Evolutionary conservation across 2,888 invertebrate species (phyloP).

Genomic region (Oscheius sp.): DNA sequence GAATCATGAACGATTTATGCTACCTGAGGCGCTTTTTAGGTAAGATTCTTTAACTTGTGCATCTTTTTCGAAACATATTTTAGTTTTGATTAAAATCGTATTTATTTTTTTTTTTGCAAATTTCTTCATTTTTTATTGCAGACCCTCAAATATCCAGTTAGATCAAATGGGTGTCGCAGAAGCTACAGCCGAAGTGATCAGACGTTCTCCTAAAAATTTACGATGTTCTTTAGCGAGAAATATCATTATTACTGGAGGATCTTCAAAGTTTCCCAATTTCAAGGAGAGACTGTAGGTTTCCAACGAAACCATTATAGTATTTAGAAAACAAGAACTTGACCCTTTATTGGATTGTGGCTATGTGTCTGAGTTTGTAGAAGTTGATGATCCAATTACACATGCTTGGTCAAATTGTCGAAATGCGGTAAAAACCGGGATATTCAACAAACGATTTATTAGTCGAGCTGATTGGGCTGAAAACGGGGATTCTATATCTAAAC

Average conservation of each 20-base stretch:
- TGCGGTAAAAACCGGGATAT: conserved; percentile 8
- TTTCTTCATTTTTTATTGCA: too few species aligned
- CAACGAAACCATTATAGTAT: background rate
- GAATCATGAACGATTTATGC: conserved; percentile 90
- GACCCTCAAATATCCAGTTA: conserved; percentile 92
- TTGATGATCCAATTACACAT: conserved; percentile 47
- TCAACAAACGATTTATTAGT: conserved; percentile 43
- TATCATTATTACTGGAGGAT: conserved; percentile 84
- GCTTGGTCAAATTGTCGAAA: conserved; percentile 54
- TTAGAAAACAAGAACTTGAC: conserved; percentile 38
- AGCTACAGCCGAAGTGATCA: conserved; percentile 36
- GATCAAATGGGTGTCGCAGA: conserved; percentile 83
- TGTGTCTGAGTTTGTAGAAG: conserved; percentile 24
- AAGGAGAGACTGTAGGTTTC: conserved; percentile 77
- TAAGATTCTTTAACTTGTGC: background rate
- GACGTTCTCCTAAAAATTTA: conserved; percentile 72
- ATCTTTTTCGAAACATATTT: conserved; percentile 71
- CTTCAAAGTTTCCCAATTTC: conserved; percentile 86
- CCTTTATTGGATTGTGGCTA: conserved; percentile 39
- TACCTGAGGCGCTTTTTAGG: conserved; percentile 88
- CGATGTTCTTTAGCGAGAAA: conserved; percentile 81
- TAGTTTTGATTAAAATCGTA: background rate
- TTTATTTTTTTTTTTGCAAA: background rate
- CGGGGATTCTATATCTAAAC: conserved; percentile 44
- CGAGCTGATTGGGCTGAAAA: conserved; percentile 56